phyloP scores from a whole-genome alignment of 2,888 invertebrate species.

The Deladenus siricidicola region DNA sequence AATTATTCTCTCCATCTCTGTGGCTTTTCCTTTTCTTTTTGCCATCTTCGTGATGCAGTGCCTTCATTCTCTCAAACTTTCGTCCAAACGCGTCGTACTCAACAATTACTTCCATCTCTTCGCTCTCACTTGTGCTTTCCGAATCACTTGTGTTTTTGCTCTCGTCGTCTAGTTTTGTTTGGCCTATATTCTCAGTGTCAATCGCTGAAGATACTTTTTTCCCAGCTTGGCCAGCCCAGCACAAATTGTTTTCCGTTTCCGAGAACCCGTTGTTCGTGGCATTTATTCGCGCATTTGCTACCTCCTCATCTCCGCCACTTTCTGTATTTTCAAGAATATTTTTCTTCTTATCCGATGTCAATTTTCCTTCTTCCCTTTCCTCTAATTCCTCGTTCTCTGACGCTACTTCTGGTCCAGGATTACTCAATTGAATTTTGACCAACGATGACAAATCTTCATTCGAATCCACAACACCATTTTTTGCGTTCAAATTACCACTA shows the following conservation, averaged over 20 bases:
- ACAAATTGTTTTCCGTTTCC: not conserved
- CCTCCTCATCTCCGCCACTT: not conserved
- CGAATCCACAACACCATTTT: not conserved
- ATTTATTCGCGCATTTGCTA: not conserved
- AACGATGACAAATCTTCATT: not conserved
- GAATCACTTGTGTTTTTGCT: not conserved
- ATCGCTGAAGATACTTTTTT: too few relatives aligned
- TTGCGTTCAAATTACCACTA: not conserved
- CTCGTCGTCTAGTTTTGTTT: not conserved
- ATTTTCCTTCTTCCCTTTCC: not conserved
- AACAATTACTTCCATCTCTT: constrained; percentile 7
- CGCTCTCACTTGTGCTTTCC: not conserved
- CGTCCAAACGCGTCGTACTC: not conserved
- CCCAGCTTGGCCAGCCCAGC: too few relatives aligned
- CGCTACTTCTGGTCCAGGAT: constrained; percentile 39
- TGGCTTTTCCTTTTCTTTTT: too few relatives aligned
- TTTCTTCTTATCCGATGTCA: not conserved
- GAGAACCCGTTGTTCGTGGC: not conserved
- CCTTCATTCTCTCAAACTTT: not conserved
- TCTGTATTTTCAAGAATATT: not conserved
- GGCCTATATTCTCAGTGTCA: not conserved
- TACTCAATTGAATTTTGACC: constrained; percentile 8
- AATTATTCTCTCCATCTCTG: not conserved
- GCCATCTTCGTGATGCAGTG: too few relatives aligned
- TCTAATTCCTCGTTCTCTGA: constrained; percentile 16